Conservation (phyloP, 2,113 vertebrate genomes). For the Salvelinus alpinus region DNA sequence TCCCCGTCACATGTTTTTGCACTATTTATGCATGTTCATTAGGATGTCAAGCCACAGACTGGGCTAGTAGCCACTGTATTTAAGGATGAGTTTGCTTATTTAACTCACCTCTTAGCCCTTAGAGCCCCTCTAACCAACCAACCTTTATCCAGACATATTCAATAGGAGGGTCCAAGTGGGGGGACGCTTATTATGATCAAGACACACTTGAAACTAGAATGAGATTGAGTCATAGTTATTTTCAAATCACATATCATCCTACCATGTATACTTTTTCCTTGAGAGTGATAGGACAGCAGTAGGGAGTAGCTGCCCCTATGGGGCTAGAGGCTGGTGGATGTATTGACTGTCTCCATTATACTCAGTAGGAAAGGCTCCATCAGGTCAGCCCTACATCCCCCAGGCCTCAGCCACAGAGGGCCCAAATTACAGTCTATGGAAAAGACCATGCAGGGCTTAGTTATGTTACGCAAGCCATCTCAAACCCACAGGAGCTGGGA, state of each 20-base stretch:
- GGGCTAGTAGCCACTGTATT: background rate
- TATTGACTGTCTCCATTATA: background rate
- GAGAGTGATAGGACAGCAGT: background rate
- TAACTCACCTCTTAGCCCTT: background rate
- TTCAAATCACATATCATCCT: too few species aligned
- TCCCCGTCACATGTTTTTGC: background rate
- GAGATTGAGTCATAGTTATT: too few species aligned
- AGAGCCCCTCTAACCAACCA: background rate
- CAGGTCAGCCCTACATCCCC: background rate
- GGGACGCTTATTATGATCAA: too few species aligned
- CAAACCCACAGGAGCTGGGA: too few species aligned
- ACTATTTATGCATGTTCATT: slow-evolving; percentile 17
- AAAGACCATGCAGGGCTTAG: too few species aligned
- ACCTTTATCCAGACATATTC: too few species aligned
- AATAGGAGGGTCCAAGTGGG: too few species aligned
- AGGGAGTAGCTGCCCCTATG: too few species aligned
- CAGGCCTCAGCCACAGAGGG: background rate
- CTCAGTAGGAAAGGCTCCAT: background rate
- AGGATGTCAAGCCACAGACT: slow-evolving; percentile 5
- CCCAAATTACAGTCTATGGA: too few species aligned
- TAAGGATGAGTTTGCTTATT: too few species aligned
- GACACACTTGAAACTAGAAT: too few species aligned
- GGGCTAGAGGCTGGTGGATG: background rate
- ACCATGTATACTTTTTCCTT: slow-evolving; percentile 10
- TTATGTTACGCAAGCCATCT: too few species aligned